Evolutionary conservation across 2,888 invertebrate species (phyloP), one percentile per base, ranked within the genome.

Genomic region (Automeris io): DNA sequence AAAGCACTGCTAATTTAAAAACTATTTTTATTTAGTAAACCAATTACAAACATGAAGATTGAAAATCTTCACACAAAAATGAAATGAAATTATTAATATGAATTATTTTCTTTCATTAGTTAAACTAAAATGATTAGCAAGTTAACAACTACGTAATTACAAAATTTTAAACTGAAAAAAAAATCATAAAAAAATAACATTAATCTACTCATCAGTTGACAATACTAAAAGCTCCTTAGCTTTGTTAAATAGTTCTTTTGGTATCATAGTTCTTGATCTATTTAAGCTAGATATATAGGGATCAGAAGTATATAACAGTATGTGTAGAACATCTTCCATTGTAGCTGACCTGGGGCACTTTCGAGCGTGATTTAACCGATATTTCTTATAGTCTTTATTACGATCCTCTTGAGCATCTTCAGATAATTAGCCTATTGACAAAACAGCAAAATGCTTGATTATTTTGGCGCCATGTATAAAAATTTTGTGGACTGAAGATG

Each of bases 331-430:
- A 13, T 33, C 21, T 19, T 33, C 21, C 18, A 19, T 33, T 18
- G 18, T 33, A 18, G 18, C 33, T 3, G 33, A 33, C 21, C 33
- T 33, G 18, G 18, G 18, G 21, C 33, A 33, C 21, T 29, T 29
- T 29, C 12, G 9, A 12, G 11, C 4, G 29, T 29, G 29, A 29
- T 29, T 8, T 29, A 29, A 29, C 12, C 29, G 9, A 13, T 12
- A 12, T 5, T 16, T 22, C 12, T 29, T 29, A 13, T 29, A 29
- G 5, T 29, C 12, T 29, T 29, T 29, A 29, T 29, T 29, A 29
- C 12, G 29, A 29, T 11, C 9, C 12, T 29, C 29, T 33, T 18
- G 9, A 9, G 18, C 11, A 21, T 33, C 19, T 9, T 18, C 18
- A 33, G 33, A 33, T 18, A 33, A 19, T 18, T 18, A 7, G 5